Percentiles rank a stretch among this genome's conserved stretches.
These are phyloP conservation scores for Oryzias celebensis DNA, from an alignment of 2,113 vertebrate species.

Conservation along the genomic window DNA sequence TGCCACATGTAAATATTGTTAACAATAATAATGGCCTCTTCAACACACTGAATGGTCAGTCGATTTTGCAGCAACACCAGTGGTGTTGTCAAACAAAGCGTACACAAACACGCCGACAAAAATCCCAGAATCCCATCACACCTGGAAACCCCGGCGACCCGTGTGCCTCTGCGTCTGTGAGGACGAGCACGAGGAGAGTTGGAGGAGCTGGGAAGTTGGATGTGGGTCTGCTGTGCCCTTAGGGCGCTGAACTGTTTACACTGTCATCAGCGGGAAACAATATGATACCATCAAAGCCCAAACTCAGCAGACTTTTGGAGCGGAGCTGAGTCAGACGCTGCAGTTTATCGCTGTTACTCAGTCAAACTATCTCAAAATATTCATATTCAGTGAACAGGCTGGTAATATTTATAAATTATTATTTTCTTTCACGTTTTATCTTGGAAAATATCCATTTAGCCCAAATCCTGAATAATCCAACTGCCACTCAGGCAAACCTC, in stretches of 20 bases:
- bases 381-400: no score
- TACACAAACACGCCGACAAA: constrained; percentile 54
- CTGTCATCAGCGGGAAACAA: constrained; percentile 75
- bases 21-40: constrained; percentile 14
- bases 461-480: background rate
- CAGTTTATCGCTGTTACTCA: background rate
- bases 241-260: constrained; percentile 72
- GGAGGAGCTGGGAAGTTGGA: constrained; percentile 35
- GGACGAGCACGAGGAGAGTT: constrained; percentile 9
- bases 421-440: no score
- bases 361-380: no score
- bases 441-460: no score
- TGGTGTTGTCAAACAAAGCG: constrained; percentile 68
- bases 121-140: constrained; percentile 66
- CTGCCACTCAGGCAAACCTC: constrained; percentile 30
- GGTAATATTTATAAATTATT: no score
- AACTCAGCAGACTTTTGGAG: constrained; percentile 68
- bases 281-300: constrained; percentile 76
- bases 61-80: constrained; percentile 27
- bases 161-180: constrained; percentile 24
- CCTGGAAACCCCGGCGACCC: constrained; percentile 49
- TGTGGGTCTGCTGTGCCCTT: constrained; percentile 64
- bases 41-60: constrained; percentile 7
- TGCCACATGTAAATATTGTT: background rate
- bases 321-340: background rate